Conservation (phyloP, 2,888 invertebrate species). For the Tiliacea aurago region DNA sequence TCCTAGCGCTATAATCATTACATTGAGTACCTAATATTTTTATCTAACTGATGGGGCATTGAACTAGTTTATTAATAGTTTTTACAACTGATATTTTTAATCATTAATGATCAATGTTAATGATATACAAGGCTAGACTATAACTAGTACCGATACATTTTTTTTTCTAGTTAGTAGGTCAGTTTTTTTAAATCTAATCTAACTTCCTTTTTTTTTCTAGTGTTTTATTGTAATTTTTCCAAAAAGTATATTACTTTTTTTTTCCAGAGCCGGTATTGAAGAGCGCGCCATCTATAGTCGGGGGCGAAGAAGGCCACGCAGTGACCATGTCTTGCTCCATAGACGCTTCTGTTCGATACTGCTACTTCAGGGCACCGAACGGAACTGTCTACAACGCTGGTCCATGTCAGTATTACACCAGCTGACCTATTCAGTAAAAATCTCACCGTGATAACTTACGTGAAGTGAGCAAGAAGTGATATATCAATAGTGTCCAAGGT, state of each 20-base stretch:
- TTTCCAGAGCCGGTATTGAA: constrained; percentile 77
- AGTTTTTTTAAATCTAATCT: too few relatives aligned
- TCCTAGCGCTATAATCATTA: too few relatives aligned
- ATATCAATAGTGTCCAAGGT: too few relatives aligned
- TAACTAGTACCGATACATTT: too few relatives aligned
- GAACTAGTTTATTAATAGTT: constrained; percentile 9
- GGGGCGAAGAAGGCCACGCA: constrained; percentile 67
- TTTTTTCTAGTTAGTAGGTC: too few relatives aligned
- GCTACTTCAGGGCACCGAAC: constrained; percentile 82
- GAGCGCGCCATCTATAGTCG: not conserved
- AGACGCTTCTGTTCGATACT: constrained; percentile 78
- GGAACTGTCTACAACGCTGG: constrained; percentile 79
- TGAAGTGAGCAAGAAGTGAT: too few relatives aligned
- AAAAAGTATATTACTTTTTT: not conserved
- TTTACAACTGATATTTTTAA: constrained; percentile 12
- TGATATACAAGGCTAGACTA: not conserved
- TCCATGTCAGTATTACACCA: constrained; percentile 73
- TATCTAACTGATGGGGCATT: not conserved
- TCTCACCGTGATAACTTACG: too few relatives aligned
- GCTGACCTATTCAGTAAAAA: not conserved
- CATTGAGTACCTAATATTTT: not conserved
- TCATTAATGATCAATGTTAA: not conserved
- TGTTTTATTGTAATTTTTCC: too few relatives aligned
- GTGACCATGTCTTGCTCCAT: constrained; percentile 78
- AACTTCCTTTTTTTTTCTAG: too few relatives aligned